phyloP scores from a whole-genome alignment of 2,888 invertebrate genomes.

The Drosophila falleni region DNA sequence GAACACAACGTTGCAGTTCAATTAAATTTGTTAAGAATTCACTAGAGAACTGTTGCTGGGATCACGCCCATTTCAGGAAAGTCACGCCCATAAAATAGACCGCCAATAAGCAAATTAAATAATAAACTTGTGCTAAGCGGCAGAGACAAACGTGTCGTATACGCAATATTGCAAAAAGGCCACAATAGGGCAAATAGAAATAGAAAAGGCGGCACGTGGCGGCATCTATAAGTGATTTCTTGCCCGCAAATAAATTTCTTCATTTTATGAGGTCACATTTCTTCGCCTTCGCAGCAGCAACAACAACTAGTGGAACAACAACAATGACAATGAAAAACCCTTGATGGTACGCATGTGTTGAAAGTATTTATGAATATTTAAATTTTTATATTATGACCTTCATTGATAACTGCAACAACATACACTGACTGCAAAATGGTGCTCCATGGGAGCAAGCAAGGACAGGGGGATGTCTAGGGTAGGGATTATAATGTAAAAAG shows the following conservation, averaged over 20 bases:
- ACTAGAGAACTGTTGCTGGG: slow-evolving; percentile 25
- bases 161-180: slow-evolving; percentile 44
- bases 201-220: slow-evolving; percentile 35
- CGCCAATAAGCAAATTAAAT: slow-evolving; percentile 54
- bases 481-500: not conserved
- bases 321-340: slow-evolving; percentile 11
- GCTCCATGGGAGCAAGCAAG: not conserved
- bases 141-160: slow-evolving; percentile 43
- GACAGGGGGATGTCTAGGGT: not conserved
- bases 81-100: slow-evolving; percentile 44
- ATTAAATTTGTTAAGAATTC: slow-evolving; percentile 32
- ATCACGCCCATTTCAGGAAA: slow-evolving; percentile 33
- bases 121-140: slow-evolving; percentile 38
- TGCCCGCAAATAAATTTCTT: slow-evolving; percentile 43
- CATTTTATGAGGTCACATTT: slow-evolving; percentile 43
- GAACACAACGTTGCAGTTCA: slow-evolving; percentile 44
- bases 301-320: slow-evolving; percentile 1
- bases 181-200: slow-evolving; percentile 5
- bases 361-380: slow-evolving; percentile 63
- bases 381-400: slow-evolving; percentile 25
- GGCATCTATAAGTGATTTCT: slow-evolving; percentile 49
- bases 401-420: slow-evolving; percentile 41
- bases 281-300: not conserved
- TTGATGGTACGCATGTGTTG: slow-evolving; percentile 54
- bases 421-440: slow-evolving; percentile 30